Evolutionary conservation across 2,888 invertebrate genomes (phyloP), one percentile per base, ranked within the genome.

Genomic region (Acanthopleura granulata): DNA sequence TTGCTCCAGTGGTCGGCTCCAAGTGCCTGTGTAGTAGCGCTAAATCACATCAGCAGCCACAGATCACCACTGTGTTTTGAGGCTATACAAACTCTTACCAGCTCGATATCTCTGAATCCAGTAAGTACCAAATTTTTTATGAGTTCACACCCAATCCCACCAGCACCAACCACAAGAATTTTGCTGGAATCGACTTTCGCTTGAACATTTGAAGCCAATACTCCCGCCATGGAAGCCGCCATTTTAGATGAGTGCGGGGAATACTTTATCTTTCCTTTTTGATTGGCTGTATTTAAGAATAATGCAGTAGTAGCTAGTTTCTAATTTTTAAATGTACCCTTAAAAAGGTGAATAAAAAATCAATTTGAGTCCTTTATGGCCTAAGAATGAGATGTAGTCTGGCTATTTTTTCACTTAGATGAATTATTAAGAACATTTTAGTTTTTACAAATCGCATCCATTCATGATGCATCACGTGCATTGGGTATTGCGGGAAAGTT

Each of bases 91-190:
- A 40, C 3, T n/a, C 57, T 92, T 93, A 98, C 99, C 87, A 99
- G 95, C 92, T 97, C 96, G 85, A 99, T 97, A 83, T 97, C 93
- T 62, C 93, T 93, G 90, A 99, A 99, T 79, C 99, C 99, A 80
- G 96, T 95, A 72, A 99, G 92, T 50, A 98, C 98, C 81, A 99
- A 93, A 92, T 98, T 98, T 91, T 99, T 99, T 61, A 99, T 92
- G 82, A 99, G 94, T 92, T 99, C 99, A 92, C 99, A 99, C 80
- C 99, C 99, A 87, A 99, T 99, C 76, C 99, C 99, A 81, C 99
- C 99, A 85, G 99, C 99, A 74, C 99, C 99, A 74, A 92, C 91
- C 22, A 92, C 91, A 61, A 92, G 80, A 71, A 92, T 74, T 79
- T 86, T 88, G 72, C 85, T 81, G 14, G 77, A 74, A 30, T 83